Evolutionary conservation across 2,797 vertebrate genomes (phyloP).

Genomic region (Echeneis naucrates): DNA sequence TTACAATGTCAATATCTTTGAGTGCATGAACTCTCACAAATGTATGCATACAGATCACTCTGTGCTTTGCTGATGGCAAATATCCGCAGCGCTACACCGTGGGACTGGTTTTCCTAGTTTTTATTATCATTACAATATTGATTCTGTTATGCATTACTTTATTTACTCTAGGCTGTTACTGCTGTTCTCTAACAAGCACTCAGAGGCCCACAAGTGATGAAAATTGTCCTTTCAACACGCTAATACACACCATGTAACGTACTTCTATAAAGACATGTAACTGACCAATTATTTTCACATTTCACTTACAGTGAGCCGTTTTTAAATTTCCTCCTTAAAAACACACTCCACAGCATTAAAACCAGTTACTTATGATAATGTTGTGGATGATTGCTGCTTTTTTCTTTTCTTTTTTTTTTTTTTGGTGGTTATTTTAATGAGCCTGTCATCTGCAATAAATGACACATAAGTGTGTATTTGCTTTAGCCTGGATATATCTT

Average conservation of each 20-base stretch:
- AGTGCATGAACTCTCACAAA: background rate
- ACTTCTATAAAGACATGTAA: background rate
- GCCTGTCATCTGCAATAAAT: constrained; percentile 9
- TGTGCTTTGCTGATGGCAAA: background rate
- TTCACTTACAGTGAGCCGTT: background rate
- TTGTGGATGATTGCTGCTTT: background rate
- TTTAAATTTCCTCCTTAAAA: background rate
- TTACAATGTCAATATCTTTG: background rate
- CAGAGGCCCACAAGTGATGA: background rate
- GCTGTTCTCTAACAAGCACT: background rate
- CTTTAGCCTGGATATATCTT: background rate
- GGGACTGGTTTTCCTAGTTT: background rate
- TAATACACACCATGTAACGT: background rate
- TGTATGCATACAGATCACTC: background rate
- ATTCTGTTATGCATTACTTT: constrained; percentile 9
- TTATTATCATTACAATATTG: background rate
- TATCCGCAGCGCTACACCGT: background rate
- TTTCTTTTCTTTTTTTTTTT: too few species aligned
- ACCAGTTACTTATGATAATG: background rate
- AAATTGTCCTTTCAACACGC: background rate
- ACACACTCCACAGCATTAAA: background rate
- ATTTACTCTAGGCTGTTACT: background rate
- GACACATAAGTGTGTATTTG: background rate
- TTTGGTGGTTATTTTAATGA: background rate
- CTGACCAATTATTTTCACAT: constrained; percentile 8